Conservation (phyloP, 1,140 invertebrate species). For the Brachionus calyciflorus region DNA sequence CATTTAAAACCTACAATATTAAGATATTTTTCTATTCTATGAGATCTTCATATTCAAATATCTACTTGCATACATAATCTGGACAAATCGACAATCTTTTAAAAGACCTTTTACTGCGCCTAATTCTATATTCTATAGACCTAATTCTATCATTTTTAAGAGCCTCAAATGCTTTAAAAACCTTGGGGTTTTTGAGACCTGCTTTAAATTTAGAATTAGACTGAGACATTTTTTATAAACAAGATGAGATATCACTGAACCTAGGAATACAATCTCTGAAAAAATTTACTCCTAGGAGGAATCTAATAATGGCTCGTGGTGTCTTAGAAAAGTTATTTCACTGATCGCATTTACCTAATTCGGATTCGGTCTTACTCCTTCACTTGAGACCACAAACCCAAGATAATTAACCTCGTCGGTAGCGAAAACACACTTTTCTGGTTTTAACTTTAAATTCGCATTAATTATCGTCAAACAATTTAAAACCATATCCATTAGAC, state of each 20-base stretch:
- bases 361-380: conserved; percentile 47
- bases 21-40: no score
- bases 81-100: no score
- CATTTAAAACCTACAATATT: no score
- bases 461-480: background rate
- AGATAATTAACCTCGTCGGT: conserved; percentile 37
- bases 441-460: conserved; percentile 47
- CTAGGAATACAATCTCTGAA: conserved; percentile 56
- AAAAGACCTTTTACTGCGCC: no score
- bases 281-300: conserved; percentile 58
- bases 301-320: conserved; percentile 53
- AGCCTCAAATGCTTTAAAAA: no score
- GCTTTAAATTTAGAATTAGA: background rate
- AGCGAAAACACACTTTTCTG: conserved; percentile 48
- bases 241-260: conserved; percentile 49
- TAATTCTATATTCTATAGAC: no score
- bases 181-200: no score
- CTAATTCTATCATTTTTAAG: no score
- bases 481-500: conserved; percentile 52
- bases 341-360: conserved; percentile 57
- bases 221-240: background rate
- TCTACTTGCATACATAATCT: no score
- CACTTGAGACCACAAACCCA: conserved; percentile 17
- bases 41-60: no score
- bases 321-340: conserved; percentile 56